Evolutionary conservation across 2,888 invertebrate species (phyloP).

Genomic region (Chorisops tibialis): DNA sequence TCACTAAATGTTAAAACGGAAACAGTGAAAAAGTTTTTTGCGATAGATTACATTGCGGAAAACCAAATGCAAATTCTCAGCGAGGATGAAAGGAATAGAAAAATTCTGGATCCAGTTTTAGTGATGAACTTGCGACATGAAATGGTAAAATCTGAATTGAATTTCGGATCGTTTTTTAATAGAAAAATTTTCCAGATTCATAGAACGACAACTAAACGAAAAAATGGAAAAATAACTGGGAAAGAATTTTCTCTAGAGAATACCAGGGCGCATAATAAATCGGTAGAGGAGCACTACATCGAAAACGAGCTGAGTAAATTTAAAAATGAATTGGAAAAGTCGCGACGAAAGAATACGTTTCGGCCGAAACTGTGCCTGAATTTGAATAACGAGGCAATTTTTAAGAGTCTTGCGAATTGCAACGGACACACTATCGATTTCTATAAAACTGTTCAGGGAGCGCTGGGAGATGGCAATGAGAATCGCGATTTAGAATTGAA

Average conservation of each 20-base stretch:
- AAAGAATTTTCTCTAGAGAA: conserved; percentile 36
- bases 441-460: conserved; percentile 35
- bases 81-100: conserved; percentile 36
- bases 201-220: conserved; percentile 32
- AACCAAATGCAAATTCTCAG: conserved; percentile 43
- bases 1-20: conserved; percentile 42
- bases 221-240: conserved; percentile 36
- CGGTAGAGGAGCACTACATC: conserved; percentile 47
- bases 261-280: conserved; percentile 46
- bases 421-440: conserved; percentile 45
- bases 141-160: conserved; percentile 40
- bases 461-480: neutral
- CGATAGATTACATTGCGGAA: conserved; percentile 46
- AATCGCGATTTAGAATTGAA: neutral
- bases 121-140: conserved; percentile 51
- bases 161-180: neutral
- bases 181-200: conserved; percentile 6
- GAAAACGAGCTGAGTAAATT: conserved; percentile 48
- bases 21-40: conserved; percentile 46
- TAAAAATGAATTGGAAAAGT: conserved; percentile 44
- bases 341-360: conserved; percentile 35
- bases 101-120: conserved; percentile 44
- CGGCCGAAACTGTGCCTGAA: conserved; percentile 27
- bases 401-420: conserved; percentile 42
- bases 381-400: conserved; percentile 41